Conservation (phyloP, 2,888 invertebrate species). For the Phaonia tiefii region DNA sequence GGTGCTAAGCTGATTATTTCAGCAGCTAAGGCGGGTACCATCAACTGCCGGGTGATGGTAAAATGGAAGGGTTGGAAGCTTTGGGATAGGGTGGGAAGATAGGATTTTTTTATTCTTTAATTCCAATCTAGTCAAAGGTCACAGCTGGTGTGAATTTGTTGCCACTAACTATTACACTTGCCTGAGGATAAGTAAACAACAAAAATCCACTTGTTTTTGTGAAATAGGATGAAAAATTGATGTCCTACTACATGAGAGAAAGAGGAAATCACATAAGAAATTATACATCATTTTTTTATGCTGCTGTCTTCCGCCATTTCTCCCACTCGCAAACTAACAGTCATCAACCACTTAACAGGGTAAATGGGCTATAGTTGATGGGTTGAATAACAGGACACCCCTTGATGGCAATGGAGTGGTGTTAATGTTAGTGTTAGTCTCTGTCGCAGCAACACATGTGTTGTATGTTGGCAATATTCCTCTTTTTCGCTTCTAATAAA, state of each 20-base stretch:
- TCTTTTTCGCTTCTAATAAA: constrained; percentile 37
- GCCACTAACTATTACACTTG: constrained; percentile 60
- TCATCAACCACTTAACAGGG: constrained; percentile 5
- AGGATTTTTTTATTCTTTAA: constrained; percentile 21
- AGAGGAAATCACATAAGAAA: constrained; percentile 46
- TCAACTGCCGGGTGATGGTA: neutral
- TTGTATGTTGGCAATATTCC: constrained; percentile 53
- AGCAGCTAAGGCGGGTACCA: constrained; percentile 26
- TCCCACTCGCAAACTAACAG: neutral
- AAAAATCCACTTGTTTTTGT: constrained; percentile 34
- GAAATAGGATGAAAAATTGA: too few species aligned
- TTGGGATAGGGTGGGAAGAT: neutral
- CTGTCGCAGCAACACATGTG: constrained; percentile 57
- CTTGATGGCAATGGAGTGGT: neutral
- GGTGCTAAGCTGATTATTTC: constrained; percentile 61
- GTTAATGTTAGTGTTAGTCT: neutral
- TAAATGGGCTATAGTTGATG: constrained; percentile 27
- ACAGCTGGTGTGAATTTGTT: constrained; percentile 68
- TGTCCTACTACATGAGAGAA: neutral
- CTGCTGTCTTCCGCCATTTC: neutral
- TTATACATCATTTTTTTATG: constrained; percentile 56
- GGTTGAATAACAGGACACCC: too few species aligned
- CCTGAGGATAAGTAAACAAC: constrained; percentile 47
- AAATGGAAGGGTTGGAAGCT: neutral
- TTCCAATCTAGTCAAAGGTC: constrained; percentile 65